phyloP scores from a whole-genome alignment of 2,113 vertebrate genomes.

The Amphiprion percula region DNA sequence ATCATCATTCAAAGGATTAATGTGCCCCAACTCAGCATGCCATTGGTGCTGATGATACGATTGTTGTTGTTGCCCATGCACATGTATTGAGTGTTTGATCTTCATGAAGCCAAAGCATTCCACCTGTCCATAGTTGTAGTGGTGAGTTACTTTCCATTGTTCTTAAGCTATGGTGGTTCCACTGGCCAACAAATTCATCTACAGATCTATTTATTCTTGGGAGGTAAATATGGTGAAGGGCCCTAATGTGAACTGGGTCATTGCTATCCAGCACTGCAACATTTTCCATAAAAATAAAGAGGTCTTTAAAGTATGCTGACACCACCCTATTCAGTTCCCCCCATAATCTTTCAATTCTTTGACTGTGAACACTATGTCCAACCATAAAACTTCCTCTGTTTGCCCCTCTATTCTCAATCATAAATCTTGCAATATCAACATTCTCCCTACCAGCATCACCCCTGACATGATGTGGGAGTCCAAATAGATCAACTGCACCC shows the following conservation, averaged over 20 bases:
- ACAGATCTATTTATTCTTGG: slow-evolving; percentile 31
- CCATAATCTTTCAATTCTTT: slow-evolving; percentile 19
- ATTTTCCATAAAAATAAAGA: slow-evolving; percentile 33
- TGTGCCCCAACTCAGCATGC: background rate
- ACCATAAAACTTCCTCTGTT: slow-evolving; percentile 16
- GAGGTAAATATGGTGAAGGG: slow-evolving; percentile 22
- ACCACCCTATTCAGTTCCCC: slow-evolving; percentile 21
- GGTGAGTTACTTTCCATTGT: slow-evolving; percentile 33
- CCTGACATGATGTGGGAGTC: slow-evolving; percentile 22
- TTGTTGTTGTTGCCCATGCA: background rate
- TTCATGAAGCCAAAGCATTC: slow-evolving; percentile 19
- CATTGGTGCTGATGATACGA: background rate
- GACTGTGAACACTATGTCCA: slow-evolving; percentile 1
- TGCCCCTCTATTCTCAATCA: background rate
- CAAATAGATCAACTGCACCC: slow-evolving; percentile 13
- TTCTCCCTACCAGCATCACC: slow-evolving; percentile 24
- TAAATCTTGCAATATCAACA: background rate
- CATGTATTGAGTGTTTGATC: background rate
- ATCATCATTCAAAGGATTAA: background rate
- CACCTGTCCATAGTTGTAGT: slow-evolving; percentile 40
- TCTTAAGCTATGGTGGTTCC: slow-evolving; percentile 26
- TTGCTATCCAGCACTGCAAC: background rate
- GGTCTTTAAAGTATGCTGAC: slow-evolving; percentile 24
- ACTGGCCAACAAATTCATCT: slow-evolving; percentile 14
- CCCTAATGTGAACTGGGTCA: background rate